Base-by-base conservation (phyloP, 2,888 invertebrate species). In the Yponomeuta evonymella region DNA sequence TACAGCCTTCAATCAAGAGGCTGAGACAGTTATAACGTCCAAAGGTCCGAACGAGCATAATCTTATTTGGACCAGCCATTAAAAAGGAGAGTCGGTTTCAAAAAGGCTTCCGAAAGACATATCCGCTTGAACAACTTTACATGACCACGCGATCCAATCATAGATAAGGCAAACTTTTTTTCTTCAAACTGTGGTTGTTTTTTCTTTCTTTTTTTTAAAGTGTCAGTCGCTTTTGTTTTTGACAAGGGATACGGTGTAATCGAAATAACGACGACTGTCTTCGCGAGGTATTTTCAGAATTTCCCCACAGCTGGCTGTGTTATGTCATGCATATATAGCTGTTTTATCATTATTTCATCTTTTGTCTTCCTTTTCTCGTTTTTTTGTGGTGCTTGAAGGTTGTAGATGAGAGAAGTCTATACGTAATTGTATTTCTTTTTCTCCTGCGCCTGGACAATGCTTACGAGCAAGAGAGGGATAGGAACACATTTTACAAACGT, bases 151-250 rank as follows among this genome's bases (percentile, higher is more conserved):
- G 92, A 91, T 92, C 86, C 90, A 89, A 91, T 92, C 92, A 90
- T 91, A 91, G 91, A 92, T 92, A 91, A 89, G 80, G 78, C 79
- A 77, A 79, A 9, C 11, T 70, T 70, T 83, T 23, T 82, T 80
- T 81, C 83, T 84, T 83, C 79, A 77, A 76, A 76, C 79, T 80
- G 79, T 80, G 82, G 78, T 75, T 81, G 79, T 81, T 80, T 79
- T 74, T 71, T 72, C 79, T 78, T 80, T 79, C 76, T 36, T 77
- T 79, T 80, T 81, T 83, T 81, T 81, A 81, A 77, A 79, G 81
- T 88, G 91, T 89, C 90, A 89, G 85, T 12, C 81, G 84, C 90
- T 87, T 90, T 92, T 92, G 92, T 92, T 88, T 91, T 89, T 92
- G 92, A 92, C 89, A 87, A 89, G 87, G 92, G 91, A 84, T 83